A percentile compares a stretch with the other conserved stretches of the same genome.
These are phyloP conservation scores for Charina bottae DNA, from an alignment of 2,113 vertebrate species.

Conservation along the genomic window DNA sequence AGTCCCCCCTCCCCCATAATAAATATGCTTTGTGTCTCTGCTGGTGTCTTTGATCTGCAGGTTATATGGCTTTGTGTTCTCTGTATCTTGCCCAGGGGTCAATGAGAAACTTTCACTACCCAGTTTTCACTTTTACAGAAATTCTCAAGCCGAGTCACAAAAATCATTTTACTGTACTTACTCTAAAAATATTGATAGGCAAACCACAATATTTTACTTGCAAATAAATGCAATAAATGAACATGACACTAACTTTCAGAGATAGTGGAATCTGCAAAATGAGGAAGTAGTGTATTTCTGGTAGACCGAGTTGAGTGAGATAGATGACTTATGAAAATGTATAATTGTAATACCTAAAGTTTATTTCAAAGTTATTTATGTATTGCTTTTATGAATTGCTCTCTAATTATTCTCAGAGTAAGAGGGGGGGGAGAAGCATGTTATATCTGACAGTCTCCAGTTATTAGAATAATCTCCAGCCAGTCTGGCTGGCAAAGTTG, in stretches of 20 bases:
- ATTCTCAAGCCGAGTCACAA: background rate
- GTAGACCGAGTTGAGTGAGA: too few relatives aligned
- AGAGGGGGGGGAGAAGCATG: background rate
- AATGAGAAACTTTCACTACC: background rate
- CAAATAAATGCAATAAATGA: background rate
- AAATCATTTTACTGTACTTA: background rate
- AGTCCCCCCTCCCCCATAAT: background rate
- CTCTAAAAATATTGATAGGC: background rate
- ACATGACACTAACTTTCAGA: background rate
- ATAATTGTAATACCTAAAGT: background rate
- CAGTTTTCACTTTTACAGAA: constrained; percentile 4
- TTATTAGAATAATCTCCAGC: background rate
- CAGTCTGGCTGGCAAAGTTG: background rate
- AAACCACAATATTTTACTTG: background rate
- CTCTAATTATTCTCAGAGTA: background rate
- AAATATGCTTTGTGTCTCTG: constrained; percentile 13
- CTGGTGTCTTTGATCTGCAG: background rate
- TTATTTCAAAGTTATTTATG: background rate
- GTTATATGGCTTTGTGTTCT: constrained; percentile 14
- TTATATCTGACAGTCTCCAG: background rate
- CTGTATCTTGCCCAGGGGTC: constrained; percentile 6
- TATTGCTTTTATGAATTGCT: background rate
- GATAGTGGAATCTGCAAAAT: background rate
- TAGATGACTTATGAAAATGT: background rate
- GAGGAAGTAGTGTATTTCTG: background rate